Evolutionary conservation across 2,113 vertebrate species (phyloP).

Genomic region (Halcyon senegalensis): DNA sequence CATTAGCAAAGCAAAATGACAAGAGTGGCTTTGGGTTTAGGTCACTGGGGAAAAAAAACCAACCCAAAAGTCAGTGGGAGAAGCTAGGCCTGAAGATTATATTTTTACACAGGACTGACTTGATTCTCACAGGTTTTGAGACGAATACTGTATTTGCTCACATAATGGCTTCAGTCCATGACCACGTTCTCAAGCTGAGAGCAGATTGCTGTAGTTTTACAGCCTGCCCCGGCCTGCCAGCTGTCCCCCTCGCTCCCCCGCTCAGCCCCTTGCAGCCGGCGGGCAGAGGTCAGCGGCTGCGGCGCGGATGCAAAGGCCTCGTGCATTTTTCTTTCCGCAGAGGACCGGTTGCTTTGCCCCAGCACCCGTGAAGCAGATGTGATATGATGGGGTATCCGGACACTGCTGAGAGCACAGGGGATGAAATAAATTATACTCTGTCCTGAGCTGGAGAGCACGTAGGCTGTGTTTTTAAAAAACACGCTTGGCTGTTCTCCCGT

Average conservation of each 20-base stretch:
- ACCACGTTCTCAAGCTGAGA: not conserved
- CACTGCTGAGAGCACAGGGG: not conserved
- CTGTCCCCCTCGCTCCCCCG: rapidly evolving
- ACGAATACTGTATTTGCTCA: not conserved
- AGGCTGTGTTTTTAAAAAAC: not conserved
- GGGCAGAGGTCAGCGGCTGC: not conserved
- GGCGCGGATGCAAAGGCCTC: rapidly evolving
- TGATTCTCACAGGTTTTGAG: not conserved
- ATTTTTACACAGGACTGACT: not conserved
- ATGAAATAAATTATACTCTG: not conserved
- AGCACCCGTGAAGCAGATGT: not conserved
- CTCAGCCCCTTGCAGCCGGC: not conserved
- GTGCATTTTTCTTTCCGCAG: rapidly evolving
- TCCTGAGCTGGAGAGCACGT: not conserved
- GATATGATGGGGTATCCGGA: not conserved
- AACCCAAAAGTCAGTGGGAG: not conserved
- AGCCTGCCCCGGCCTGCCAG: not conserved
- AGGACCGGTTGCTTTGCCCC: not conserved
- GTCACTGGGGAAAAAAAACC: not conserved
- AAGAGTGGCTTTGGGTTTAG: not conserved
- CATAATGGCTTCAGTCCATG: not conserved
- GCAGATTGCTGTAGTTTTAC: not conserved
- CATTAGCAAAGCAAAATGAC: not conserved
- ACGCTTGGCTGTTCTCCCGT: not conserved
- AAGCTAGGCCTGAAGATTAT: not conserved